A percentile compares a stretch with the other conserved stretches of the same genome.
These are phyloP conservation scores for Meghimatium bilineatum DNA, from an alignment of 2,888 invertebrate species.

Conservation along the genomic window DNA sequence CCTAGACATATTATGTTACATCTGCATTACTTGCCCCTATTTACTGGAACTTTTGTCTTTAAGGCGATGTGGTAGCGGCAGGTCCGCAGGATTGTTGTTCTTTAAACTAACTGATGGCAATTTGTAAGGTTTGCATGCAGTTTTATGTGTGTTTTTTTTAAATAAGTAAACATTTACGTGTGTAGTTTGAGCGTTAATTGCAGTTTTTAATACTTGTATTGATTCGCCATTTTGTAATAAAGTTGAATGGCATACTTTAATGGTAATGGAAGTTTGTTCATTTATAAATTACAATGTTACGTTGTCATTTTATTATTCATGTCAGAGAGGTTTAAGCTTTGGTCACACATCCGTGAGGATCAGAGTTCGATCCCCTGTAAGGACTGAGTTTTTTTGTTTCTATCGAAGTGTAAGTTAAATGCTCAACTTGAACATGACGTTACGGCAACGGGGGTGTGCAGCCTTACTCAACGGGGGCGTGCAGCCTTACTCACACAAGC, in stretches of 20 bases:
- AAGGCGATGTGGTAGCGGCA: background rate
- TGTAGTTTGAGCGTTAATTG: background rate
- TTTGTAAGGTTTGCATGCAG: background rate
- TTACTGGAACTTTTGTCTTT: background rate
- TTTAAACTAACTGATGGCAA: background rate
- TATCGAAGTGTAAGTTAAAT: too few relatives aligned
- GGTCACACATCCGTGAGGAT: too few relatives aligned
- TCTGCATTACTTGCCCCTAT: background rate
- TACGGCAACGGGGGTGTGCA: too few relatives aligned
- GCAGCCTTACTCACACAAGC: too few relatives aligned
- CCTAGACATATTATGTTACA: background rate
- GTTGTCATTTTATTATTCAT: too few relatives aligned
- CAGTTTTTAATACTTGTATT: background rate
- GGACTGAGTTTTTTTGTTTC: too few relatives aligned
- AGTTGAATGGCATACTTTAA: background rate
- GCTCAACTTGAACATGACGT: too few relatives aligned
- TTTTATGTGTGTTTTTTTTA: background rate
- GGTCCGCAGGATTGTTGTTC: background rate
- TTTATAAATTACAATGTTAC: too few relatives aligned
- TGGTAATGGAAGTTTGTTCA: too few relatives aligned
- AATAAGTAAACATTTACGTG: background rate
- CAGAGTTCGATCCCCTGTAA: too few relatives aligned
- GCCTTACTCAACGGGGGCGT: too few relatives aligned
- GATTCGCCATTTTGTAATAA: slow-evolving; percentile 1
- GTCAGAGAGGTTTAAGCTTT: too few relatives aligned